Base-by-base conservation (phyloP, 2,113 vertebrate species). In the Leptobrachium ailaonicum region DNA sequence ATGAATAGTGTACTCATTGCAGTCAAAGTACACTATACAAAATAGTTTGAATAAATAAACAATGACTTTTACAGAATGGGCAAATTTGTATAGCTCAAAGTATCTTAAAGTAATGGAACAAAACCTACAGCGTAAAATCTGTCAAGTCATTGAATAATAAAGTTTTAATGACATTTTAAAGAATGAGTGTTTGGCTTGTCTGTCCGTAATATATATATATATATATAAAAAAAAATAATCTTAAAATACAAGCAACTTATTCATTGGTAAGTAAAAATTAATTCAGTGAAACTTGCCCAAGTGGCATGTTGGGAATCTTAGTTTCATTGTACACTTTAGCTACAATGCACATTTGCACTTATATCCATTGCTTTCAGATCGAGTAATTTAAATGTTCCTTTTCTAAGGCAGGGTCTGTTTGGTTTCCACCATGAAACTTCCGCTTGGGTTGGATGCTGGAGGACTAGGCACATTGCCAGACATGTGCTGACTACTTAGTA, bases 401-500 rank as follows among this genome's bases (percentile, higher is more conserved):
- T 95, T 96, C 94, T 96, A 97, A 96, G 79, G 79, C 93, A 93
- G 90, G 53, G 64, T 91, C 90, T 89, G 92, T 92, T 91, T 88
- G 92, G 90, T 85, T 91, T 93, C 91, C 91, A 92, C 88, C 88
- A 85, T 75, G 89, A 92, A 90, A 93, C 91, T 92, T 90, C 91
- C 94, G 91, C 93, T 94, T 93, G 93, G 92, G 93, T 93, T 93
- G 92, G 93, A 94, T 93, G 92, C 90, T 93, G 92, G 93, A 94
- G 92, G 92, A 91, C 78, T 92, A 95, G 92, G 92, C 93, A 94
- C 93, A 9, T 91, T 93, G 92, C 92, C 91, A 83, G 91, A 94
- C 93, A 95, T 93, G 94, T 93, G 92, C 94, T 88, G 95, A 97
- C 97, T 98, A 98, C 98, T 95, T 98, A 99, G 97, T 99, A 99